Base-by-base conservation (phyloP, 2,113 vertebrate genomes). In the Lamprotornis superbus region DNA sequence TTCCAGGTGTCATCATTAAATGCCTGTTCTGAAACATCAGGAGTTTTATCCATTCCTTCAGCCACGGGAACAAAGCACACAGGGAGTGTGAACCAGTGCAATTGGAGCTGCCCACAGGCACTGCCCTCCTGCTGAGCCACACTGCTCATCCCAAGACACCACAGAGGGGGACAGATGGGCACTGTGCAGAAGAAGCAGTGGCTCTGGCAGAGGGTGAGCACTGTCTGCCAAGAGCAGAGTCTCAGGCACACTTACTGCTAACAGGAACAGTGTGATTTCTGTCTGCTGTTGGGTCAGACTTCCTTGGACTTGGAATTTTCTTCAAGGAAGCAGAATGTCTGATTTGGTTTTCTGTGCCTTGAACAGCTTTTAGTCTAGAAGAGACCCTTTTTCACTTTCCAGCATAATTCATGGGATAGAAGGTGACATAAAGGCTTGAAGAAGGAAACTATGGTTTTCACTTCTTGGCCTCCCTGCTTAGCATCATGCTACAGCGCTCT, bases 81-180 rank as follows among this genome's bases (percentile, higher is more conserved):
- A 6, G 42, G 33, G 46, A 73, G 7, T 17, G 37, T 24, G 65
- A 79, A 17, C 23, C 27, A 28, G 44, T 1, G 19, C 11, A 53
- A 37, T 7, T 60, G n/a, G 37, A 46, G 71, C 24, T 87, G 77
- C 46, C 19, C 1, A 0, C 71, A 71, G 68, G 37, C 23, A 17
- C 31, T 0, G 0, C 15, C 16, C 35, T 63, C 53, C 61, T 81
- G 39, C 44, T 3, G 4, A 39, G 27, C 24, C 76, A 44, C 37
- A 1, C 21, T 44, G 40, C 30, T 88, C 12, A 44, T 52, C 19
- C 71, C n/a, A 21, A 0, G 1, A 7, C 33, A 56, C 31, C 61
- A 11, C 49, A 40, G 28, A 64, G 25, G 13, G 30, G 30, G 1
- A 15, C 3, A 2, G 21, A 8, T 31, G 39, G 19, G 11, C 1